Percentiles rank a stretch among this genome's conserved stretches.
Evolutionary conservation across 2,888 invertebrate species (phyloP).

Genomic region (Epistrophella euchroma): DNA sequence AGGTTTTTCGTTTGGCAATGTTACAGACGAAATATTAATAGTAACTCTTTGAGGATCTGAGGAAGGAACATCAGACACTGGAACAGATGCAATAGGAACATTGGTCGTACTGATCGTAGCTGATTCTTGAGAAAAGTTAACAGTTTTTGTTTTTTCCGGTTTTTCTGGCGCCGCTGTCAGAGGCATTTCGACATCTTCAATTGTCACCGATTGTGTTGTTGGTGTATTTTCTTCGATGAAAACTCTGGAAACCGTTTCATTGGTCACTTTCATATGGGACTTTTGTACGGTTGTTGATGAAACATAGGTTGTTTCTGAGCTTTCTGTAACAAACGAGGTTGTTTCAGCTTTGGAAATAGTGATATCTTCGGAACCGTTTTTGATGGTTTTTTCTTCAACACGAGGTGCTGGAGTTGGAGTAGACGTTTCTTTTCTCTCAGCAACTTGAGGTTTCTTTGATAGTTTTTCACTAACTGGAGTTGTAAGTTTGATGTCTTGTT

Average conservation of each 20-base stretch:
- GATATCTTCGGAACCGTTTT: slow-evolving; percentile 70
- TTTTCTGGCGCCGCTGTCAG: not conserved
- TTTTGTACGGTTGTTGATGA: slow-evolving; percentile 75
- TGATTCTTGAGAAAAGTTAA: not conserved
- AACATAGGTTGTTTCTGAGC: slow-evolving; percentile 58
- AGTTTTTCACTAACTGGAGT: slow-evolving; percentile 61
- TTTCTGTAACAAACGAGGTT: slow-evolving; percentile 39
- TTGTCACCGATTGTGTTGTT: slow-evolving; percentile 29
- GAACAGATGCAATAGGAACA: slow-evolving; percentile 33
- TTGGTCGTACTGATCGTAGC: slow-evolving; percentile 18
- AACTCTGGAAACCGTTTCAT: slow-evolving; percentile 31
- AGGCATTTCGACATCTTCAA: slow-evolving; percentile 9
- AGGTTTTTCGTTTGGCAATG: slow-evolving; percentile 37
- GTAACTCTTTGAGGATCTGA: slow-evolving; percentile 13
- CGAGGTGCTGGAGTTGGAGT: slow-evolving; percentile 5
- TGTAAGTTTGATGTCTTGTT: slow-evolving; percentile 76
- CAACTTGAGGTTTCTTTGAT: slow-evolving; percentile 29
- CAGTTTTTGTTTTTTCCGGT: slow-evolving; percentile 3
- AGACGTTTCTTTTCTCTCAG: slow-evolving; percentile 22
- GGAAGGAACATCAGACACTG: slow-evolving; percentile 26
- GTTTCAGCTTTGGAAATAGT: slow-evolving; percentile 64
- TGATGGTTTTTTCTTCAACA: slow-evolving; percentile 78
- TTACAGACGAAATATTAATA: slow-evolving; percentile 45
- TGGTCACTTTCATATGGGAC: slow-evolving; percentile 33
- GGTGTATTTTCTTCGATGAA: slow-evolving; percentile 44